Conservation (phyloP, 2,888 invertebrate genomes). For the Melieria omissa region DNA sequence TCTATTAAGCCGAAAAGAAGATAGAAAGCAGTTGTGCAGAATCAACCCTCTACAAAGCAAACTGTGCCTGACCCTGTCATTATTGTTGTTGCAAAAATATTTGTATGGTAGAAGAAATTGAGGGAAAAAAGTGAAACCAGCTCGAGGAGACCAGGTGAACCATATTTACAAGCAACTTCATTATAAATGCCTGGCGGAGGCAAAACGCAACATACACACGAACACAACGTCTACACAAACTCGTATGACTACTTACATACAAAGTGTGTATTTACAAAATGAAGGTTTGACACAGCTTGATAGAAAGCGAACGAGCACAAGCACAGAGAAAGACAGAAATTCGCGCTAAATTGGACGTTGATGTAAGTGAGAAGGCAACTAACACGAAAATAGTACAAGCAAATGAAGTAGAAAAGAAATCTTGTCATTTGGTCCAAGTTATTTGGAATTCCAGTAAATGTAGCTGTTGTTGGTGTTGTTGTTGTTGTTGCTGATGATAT, state of each 20-base stretch:
- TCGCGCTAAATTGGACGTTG: neutral
- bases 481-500: neutral
- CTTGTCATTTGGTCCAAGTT: too few relatives aligned
- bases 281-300: neutral
- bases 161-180: constrained; percentile 12
- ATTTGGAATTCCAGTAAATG: neutral
- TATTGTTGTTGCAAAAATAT: too few relatives aligned
- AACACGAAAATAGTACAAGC: neutral
- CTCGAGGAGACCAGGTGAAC: neutral
- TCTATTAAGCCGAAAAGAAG: too few relatives aligned
- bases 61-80: too few relatives aligned
- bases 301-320: too few relatives aligned
- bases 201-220: neutral
- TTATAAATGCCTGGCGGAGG: constrained; percentile 19
- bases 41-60: too few relatives aligned
- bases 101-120: neutral
- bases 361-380: too few relatives aligned
- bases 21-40: too few relatives aligned
- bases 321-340: neutral
- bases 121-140: neutral
- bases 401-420: neutral
- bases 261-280: neutral
- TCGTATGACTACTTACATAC: neutral
- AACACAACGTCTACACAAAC: neutral
- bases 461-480: neutral